Evolutionary conservation across 1,140 invertebrate genomes (phyloP).

Genomic region (Helicorthomorpha holstii): DNA sequence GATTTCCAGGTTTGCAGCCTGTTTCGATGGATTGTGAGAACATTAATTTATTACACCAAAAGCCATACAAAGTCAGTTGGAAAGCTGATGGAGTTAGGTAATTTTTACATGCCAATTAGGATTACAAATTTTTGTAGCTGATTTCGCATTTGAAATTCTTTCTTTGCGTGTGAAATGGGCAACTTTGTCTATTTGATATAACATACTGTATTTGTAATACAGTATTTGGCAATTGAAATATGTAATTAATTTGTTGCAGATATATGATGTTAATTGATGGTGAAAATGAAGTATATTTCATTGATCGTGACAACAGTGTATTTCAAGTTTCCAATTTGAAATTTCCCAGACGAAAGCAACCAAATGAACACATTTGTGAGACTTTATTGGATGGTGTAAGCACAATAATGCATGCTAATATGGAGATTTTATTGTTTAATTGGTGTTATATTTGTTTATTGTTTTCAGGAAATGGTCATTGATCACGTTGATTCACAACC

Average conservation of each 20-base stretch:
- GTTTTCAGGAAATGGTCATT: constrained; percentile 76
- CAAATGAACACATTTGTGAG: constrained; percentile 47
- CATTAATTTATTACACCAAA: constrained; percentile 50
- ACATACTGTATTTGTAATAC: background rate
- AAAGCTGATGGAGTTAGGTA: constrained; percentile 94
- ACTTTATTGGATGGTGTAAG: constrained; percentile 77
- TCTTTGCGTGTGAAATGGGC: too few relatives aligned
- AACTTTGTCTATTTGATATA: too few relatives aligned
- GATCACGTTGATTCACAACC: constrained; percentile 51
- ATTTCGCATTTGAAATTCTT: too few relatives aligned
- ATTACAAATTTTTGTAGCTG: too few relatives aligned
- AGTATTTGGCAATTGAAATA: background rate
- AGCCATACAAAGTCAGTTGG: constrained; percentile 92
- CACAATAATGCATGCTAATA: background rate
- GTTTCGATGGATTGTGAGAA: constrained; percentile 87
- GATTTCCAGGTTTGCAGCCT: constrained; percentile 91
- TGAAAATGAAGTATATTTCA: constrained; percentile 68
- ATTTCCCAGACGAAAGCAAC: constrained; percentile 60
- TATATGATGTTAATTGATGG: constrained; percentile 94
- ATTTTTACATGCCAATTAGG: background rate
- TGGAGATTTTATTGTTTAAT: background rate
- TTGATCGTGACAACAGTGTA: constrained; percentile 90
- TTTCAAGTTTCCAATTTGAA: constrained; percentile 64
- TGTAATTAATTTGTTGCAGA: constrained; percentile 26
- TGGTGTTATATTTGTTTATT: background rate